Base-by-base conservation (phyloP, 2,888 invertebrate genomes). In the Apocheima hispidaria region DNA sequence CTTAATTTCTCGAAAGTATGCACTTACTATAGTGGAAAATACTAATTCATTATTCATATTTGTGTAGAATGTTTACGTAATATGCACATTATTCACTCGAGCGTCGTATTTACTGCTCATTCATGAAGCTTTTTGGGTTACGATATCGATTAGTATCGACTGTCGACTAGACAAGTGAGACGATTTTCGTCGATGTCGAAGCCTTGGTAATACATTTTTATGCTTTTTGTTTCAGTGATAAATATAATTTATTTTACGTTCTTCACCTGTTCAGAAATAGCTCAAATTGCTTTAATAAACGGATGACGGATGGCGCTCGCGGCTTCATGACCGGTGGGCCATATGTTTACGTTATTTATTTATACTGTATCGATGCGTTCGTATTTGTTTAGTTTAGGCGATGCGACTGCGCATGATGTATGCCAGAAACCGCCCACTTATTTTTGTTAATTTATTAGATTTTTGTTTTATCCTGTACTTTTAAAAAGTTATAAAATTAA, bases 301-400 rank as follows among this genome's bases (percentile, higher is more conserved):
- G n/a, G n/a, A n/a, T n/a, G n/a, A 82, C 77, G 74, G 75, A 73
- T 74, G 71, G 77, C 80, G 79, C 79, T 79, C 74, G 77, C 74
- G 71, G 78, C 77, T 79, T 74, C 74, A 77, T 73, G 74, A 76
- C 68, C 71, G 74, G 68, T 72, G 79, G 83, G 89, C 88, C 90
- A 90, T 88, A 87, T 90, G 90, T 87, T 90, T 84, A 86, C 80
- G 85, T 83, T 91, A 86, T 87, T 87, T 88, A 89, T 88, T 83
- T 89, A 86, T 87, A 87, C 87, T 86, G 86, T 89, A 75, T 66
- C 65, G 66, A 56, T 65, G 74, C 77, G 79, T 75, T 75, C 73
- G 73, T 71, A 77, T 69, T 69, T 73, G 77, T 77, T 81, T 81
- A 79, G 77, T 77, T 81, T 81, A 79, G 83, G 81, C 84, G 81